These are phyloP conservation scores for Tragulus kanchil DNA, from an alignment of 2,113 vertebrate genomes.

Conservation along the genomic window DNA sequence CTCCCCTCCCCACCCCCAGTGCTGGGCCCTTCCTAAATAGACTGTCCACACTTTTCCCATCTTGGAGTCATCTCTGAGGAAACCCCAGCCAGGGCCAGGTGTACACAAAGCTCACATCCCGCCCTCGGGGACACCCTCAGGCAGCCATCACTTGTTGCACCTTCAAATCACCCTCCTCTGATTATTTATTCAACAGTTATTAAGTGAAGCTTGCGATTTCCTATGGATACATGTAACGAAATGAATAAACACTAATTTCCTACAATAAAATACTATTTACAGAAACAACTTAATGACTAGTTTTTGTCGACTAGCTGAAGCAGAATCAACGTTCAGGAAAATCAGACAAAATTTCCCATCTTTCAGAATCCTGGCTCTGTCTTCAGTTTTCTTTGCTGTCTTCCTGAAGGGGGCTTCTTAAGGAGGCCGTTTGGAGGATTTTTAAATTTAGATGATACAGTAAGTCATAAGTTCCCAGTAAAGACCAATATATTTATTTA, in stretches of 20 bases:
- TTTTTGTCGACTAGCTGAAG: not conserved
- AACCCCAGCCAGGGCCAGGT: not conserved
- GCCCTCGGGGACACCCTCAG: not conserved
- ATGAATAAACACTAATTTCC: not conserved
- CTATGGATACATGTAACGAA: not conserved
- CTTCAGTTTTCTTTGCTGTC: not conserved
- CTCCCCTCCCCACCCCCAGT: not conserved
- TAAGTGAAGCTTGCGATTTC: not conserved
- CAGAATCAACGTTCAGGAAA: not conserved
- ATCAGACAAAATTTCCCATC: not conserved
- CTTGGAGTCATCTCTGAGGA: not conserved
- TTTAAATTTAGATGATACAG: not conserved
- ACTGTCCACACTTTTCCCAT: not conserved
- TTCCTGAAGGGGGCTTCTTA: not conserved
- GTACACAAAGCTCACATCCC: not conserved
- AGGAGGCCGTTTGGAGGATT: not conserved
- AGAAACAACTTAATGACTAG: not conserved
- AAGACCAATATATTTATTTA: not conserved
- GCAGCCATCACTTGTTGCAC: not conserved
- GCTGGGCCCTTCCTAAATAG: not conserved
- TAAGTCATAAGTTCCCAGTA: not conserved
- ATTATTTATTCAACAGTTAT: slow-evolving; percentile 17
- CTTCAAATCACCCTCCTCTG: not conserved
- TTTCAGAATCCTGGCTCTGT: slow-evolving; percentile 14
- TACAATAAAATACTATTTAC: not conserved